These are phyloP conservation scores for Micrastur ruficollis DNA, from an alignment of 2,797 vertebrate species.

Conservation along the genomic window DNA sequence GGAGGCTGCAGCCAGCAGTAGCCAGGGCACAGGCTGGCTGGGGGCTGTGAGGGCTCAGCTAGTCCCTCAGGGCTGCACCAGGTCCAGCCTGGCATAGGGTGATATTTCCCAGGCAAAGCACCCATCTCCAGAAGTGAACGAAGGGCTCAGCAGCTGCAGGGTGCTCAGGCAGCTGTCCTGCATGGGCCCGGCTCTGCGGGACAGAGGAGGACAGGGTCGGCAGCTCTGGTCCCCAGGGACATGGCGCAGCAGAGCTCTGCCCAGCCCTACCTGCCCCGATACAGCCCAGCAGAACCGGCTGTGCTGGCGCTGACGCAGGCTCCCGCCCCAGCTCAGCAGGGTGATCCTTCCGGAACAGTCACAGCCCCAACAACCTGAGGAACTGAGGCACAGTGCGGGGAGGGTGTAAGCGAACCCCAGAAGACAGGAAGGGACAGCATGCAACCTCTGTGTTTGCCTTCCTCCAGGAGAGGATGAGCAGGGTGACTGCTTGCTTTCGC, in stretches of 20 bases:
- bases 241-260: neutral
- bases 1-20: neutral
- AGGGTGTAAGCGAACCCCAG: neutral
- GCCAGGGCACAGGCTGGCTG: neutral
- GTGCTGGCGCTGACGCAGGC: neutral
- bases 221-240: neutral
- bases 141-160: neutral
- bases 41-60: neutral
- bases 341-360: neutral
- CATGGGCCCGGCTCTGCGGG: fast-evolving
- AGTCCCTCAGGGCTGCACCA: neutral
- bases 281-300: neutral
- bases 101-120: neutral
- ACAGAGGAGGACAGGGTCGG: neutral
- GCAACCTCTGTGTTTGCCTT: neutral
- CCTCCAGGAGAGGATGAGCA: neutral
- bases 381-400: neutral
- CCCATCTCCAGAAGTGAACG: fast-evolving
- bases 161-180: fast-evolving
- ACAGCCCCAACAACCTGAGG: neutral
- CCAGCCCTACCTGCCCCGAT: neutral
- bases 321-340: neutral
- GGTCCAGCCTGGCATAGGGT: neutral
- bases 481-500: fast-evolving
- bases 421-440: fast-evolving